phyloP scores from a whole-genome alignment of 2,797 vertebrate genomes.

The Gephyroberyx darwinii region DNA sequence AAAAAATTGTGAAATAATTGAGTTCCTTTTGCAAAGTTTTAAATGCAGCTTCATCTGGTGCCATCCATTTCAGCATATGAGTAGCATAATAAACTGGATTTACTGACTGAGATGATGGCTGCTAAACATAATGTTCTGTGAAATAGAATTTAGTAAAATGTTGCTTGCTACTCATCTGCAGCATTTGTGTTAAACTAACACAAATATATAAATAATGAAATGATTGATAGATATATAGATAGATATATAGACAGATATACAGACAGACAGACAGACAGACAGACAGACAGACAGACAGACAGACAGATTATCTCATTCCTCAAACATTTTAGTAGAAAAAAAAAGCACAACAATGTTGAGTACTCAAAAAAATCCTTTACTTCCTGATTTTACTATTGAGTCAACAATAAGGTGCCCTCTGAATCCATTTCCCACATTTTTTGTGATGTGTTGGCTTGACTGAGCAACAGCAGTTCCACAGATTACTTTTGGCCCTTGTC shows the following conservation, averaged over 20 bases:
- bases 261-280: too few relatives aligned
- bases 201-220: not conserved
- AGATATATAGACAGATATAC: too few relatives aligned
- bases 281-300: too few relatives aligned
- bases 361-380: too few relatives aligned
- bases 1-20: constrained; percentile 30
- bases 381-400: too few relatives aligned
- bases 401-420: not conserved
- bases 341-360: too few relatives aligned
- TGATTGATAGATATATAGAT: too few relatives aligned
- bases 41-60: constrained; percentile 28
- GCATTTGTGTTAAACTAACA: not conserved
- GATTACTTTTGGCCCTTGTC: not conserved
- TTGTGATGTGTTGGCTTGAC: not conserved
- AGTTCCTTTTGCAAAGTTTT: constrained; percentile 34
- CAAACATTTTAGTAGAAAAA: too few relatives aligned
- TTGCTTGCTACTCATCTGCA: not conserved
- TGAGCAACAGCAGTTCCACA: too few relatives aligned
- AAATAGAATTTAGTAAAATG: constrained; percentile 4
- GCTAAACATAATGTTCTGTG: not conserved
- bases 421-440: not conserved
- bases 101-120: not conserved
- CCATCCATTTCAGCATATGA: not conserved
- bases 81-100: constrained; percentile 15
- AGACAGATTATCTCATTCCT: too few relatives aligned